Percentiles rank a stretch among this genome's conserved stretches.
Conservation (phyloP, 2,113 vertebrate species). For the Piaya cayana region DNA sequence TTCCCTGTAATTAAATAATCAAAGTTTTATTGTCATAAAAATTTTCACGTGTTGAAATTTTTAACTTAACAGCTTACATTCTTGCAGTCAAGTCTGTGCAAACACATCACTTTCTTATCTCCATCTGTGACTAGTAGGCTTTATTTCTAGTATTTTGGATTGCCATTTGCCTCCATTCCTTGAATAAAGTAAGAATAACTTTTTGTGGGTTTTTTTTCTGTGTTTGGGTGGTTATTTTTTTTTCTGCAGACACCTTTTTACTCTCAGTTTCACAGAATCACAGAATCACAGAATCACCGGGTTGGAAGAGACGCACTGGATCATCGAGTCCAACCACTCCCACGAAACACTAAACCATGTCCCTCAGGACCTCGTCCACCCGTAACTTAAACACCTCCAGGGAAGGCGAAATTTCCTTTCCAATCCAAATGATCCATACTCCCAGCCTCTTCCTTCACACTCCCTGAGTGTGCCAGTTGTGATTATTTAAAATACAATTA, state of each 20-base stretch:
- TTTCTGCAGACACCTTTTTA: not conserved
- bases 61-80: slow-evolving; percentile 42
- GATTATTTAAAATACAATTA: not conserved
- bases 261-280: too few species aligned
- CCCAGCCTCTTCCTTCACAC: not conserved
- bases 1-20: slow-evolving; percentile 43
- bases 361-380: too few species aligned
- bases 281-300: too few species aligned
- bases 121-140: slow-evolving; percentile 20
- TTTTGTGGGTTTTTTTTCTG: not conserved
- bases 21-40: slow-evolving; percentile 46
- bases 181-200: not conserved
- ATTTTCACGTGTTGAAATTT: slow-evolving; percentile 35
- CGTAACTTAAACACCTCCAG: too few species aligned
- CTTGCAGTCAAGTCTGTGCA: not conserved
- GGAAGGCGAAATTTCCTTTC: too few species aligned
- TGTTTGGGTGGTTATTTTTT: not conserved
- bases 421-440: not conserved
- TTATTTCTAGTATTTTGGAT: not conserved
- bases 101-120: not conserved
- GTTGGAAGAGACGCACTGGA: too few species aligned
- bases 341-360: too few species aligned
- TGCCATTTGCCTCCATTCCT: not conserved
- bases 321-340: too few species aligned
- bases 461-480: not conserved